Evolutionary conservation across 2,113 vertebrate species (phyloP).

Genomic region (Diadophis punctatus): DNA sequence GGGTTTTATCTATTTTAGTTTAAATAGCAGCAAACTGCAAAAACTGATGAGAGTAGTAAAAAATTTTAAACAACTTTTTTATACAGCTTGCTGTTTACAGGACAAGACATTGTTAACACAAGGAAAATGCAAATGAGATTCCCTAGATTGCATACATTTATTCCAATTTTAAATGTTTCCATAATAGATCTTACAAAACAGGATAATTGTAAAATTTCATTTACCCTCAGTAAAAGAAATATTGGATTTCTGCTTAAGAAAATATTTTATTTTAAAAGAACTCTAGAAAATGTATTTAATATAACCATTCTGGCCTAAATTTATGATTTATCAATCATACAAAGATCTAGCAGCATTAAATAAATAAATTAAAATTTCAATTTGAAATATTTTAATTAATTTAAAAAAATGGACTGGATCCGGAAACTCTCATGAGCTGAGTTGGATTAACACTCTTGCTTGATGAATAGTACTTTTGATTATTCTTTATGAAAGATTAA

Average conservation of each 20-base stretch:
- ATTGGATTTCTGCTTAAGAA: not conserved
- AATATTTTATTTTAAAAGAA: not conserved
- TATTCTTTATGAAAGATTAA: not conserved
- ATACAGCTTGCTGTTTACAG: not conserved
- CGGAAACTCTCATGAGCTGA: not conserved
- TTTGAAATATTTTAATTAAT: not conserved
- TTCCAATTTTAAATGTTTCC: not conserved
- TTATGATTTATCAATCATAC: not conserved
- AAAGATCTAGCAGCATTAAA: not conserved
- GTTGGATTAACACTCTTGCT: not conserved
- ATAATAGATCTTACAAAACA: not conserved
- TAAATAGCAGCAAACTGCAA: not conserved
- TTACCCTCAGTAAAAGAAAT: not conserved
- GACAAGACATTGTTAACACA: not conserved
- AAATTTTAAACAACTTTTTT: not conserved
- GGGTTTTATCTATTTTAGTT: not conserved
- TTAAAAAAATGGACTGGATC: not conserved
- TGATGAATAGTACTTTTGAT: not conserved
- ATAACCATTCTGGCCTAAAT: not conserved
- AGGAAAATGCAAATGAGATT: not conserved
- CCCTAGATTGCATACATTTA: not conserved
- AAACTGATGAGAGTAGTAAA: not conserved
- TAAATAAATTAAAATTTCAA: not conserved
- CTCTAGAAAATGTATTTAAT: not conserved
- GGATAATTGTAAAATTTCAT: not conserved